phyloP scores from a whole-genome alignment of 2,888 invertebrate genomes.

The Dione vanillae region DNA sequence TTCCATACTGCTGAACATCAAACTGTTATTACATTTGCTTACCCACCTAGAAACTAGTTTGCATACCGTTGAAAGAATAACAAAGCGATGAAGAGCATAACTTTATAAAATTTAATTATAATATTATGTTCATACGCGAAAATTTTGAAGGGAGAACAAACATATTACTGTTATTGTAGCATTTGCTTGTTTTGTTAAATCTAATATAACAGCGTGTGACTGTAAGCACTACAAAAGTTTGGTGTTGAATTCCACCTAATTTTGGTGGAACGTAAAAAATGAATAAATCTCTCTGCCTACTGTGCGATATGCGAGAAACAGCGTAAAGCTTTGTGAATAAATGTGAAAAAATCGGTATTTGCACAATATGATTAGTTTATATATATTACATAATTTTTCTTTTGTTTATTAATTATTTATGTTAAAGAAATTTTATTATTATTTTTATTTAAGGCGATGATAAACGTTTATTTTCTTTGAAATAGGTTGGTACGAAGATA shows the following conservation, averaged over 20 bases:
- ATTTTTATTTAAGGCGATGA: neutral
- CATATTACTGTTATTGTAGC: neutral
- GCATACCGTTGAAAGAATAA: constrained; percentile 24
- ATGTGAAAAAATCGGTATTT: neutral
- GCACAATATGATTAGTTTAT: neutral
- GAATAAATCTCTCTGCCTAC: no score
- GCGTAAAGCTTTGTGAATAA: no score
- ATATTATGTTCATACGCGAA: constrained; percentile 10
- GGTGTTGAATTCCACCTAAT: no score
- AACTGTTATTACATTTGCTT: constrained; percentile 28
- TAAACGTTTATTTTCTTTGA: constrained; percentile 20
- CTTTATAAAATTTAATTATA: constrained; percentile 20
- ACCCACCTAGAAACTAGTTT: constrained; percentile 25
- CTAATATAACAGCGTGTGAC: neutral
- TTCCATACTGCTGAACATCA: constrained; percentile 15
- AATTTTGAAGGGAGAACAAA: constrained; percentile 1
- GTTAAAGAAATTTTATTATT: neutral
- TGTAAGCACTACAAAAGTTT: no score
- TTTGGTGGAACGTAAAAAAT: no score
- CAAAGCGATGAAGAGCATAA: constrained; percentile 5
- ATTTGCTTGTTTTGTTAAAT: neutral
- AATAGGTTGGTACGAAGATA: constrained; percentile 98
- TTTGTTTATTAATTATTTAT: neutral
- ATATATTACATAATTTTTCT: neutral
- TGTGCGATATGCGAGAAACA: no score